phyloP scores from a whole-genome alignment of 2,797 vertebrate species.

The Premnoplex brunnescens region DNA sequence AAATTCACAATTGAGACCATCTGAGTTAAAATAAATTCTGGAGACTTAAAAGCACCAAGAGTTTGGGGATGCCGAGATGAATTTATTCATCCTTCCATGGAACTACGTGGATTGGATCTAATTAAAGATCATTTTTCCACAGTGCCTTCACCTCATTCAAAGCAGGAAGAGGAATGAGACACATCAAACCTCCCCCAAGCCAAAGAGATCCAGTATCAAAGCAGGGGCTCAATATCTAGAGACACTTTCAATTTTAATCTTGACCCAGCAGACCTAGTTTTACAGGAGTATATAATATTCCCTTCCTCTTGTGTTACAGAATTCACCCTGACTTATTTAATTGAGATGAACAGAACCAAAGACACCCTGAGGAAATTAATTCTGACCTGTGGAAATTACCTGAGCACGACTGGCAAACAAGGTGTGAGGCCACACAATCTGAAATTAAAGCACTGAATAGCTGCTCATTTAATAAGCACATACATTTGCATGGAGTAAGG shows the following conservation, averaged over 20 bases:
- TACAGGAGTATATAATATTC: background rate
- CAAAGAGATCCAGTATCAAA: background rate
- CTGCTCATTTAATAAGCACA: background rate
- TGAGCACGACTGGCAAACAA: background rate
- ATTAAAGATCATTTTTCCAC: background rate
- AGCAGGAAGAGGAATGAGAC: background rate
- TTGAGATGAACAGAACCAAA: background rate
- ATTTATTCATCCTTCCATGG: background rate
- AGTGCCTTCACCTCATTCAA: background rate
- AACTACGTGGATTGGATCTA: background rate
- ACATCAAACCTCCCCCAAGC: background rate
- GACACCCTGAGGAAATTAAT: background rate
- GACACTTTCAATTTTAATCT: background rate
- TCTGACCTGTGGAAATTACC: background rate
- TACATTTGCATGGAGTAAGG: background rate
- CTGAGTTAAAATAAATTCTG: background rate
- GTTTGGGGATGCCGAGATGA: background rate
- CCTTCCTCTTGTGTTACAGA: background rate
- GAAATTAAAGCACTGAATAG: background rate
- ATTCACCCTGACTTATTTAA: background rate
- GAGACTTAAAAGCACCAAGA: background rate
- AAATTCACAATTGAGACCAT: background rate
- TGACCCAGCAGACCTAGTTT: background rate
- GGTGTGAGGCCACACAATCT: background rate
- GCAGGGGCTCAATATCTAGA: background rate